Conservation (phyloP, 2,888 invertebrate genomes). For the Heliconius ismenius region DNA sequence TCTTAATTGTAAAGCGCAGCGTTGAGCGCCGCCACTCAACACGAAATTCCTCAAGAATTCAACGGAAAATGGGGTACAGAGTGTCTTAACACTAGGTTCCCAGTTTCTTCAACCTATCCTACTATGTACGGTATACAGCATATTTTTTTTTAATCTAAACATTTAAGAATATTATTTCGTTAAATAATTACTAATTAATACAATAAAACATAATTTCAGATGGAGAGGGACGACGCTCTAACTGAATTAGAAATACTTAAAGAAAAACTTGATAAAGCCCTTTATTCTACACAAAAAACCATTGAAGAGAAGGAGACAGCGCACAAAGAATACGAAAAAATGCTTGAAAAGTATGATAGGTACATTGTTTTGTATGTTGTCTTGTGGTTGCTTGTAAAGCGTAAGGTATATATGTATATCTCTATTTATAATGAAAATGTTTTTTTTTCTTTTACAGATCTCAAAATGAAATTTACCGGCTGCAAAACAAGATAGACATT, state of each 20-base stretch:
- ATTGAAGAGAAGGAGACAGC: constrained; percentile 93
- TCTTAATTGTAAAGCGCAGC: too few species aligned
- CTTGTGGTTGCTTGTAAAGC: constrained; percentile 68
- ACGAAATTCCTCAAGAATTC: too few species aligned
- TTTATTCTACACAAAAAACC: constrained; percentile 90
- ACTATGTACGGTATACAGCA: too few species aligned
- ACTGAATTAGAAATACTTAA: constrained; percentile 93
- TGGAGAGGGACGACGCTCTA: constrained; percentile 92
- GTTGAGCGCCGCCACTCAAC: too few species aligned
- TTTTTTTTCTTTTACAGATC: constrained; percentile 80
- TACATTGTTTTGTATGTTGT: constrained; percentile 74
- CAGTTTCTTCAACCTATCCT: too few species aligned
- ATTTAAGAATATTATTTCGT: neutral
- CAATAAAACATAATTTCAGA: constrained; percentile 68
- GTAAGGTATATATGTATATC: constrained; percentile 33
- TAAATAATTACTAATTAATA: neutral
- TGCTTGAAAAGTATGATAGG: constrained; percentile 95
- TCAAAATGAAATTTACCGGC: constrained; percentile 93
- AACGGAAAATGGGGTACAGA: too few species aligned
- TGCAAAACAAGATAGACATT: constrained; percentile 93
- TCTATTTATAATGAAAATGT: constrained; percentile 22
- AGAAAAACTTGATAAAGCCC: constrained; percentile 94
- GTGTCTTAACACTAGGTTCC: too few species aligned
- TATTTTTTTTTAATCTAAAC: too few species aligned
- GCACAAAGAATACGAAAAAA: constrained; percentile 95